Conservation (phyloP, 2,797 vertebrate genomes). For the Myotis vivesi region DNA sequence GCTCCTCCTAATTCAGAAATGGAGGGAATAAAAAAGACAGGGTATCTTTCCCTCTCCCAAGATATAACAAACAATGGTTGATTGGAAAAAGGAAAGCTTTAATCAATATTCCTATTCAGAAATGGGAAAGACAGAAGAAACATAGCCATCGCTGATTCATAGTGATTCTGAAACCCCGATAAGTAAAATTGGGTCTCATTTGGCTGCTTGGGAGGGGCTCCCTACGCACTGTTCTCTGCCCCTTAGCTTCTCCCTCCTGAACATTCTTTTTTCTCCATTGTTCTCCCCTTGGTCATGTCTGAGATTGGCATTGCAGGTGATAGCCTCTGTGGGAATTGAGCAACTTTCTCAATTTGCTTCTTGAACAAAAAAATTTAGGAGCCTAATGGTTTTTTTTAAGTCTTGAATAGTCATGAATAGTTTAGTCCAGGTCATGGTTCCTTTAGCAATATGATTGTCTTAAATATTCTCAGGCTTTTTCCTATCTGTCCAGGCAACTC, state of each 20-base stretch:
- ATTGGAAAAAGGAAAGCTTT: not conserved
- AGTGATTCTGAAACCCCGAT: not conserved
- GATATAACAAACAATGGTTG: not conserved
- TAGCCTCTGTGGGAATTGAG: not conserved
- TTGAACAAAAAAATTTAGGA: not conserved
- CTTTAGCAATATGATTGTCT: not conserved
- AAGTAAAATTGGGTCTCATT: not conserved
- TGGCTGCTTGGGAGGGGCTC: not conserved
- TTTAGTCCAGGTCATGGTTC: not conserved
- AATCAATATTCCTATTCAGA: not conserved
- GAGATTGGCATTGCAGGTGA: not conserved
- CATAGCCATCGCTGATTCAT: rapidly evolving
- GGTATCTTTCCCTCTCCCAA: not conserved
- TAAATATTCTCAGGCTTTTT: not conserved
- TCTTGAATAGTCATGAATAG: not conserved
- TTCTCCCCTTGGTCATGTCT: not conserved
- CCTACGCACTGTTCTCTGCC: not conserved
- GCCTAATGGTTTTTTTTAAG: not conserved
- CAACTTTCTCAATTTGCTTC: not conserved
- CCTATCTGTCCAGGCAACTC: not conserved
- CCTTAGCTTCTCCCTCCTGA: not conserved
- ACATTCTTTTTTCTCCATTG: not conserved
- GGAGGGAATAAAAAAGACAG: not conserved
- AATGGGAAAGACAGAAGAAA: not conserved
- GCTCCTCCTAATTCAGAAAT: not conserved